Evolutionary conservation across 2,797 vertebrate species (phyloP), one percentile per base, ranked within the genome.

Genomic region (Lophotriccus pileatus): DNA sequence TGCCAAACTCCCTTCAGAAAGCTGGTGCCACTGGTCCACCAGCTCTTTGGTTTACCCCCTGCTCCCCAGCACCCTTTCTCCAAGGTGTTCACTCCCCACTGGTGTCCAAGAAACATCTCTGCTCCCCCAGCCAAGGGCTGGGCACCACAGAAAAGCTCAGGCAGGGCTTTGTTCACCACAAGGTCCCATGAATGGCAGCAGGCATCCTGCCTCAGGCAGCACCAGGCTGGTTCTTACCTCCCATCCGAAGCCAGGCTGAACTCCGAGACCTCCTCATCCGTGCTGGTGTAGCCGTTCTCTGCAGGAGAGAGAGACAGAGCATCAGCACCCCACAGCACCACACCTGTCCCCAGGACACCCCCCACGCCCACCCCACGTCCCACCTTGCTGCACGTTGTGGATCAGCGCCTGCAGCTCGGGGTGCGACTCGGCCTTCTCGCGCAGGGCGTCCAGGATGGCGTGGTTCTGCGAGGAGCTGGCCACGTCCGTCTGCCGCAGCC

Each of bases 201-300:
- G 64, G 41, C 18, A 28, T 25, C 27, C 41, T 13, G 20, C 12
- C 34, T 5, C 24, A 59, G 64, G 32, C 60, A 55, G 59, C 2
- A 8, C 37, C n/a, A 19, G 32, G 37, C n/a, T 87, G 74, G 47
- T 21, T 7, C 98, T 98, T 92, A 99, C 99, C 99, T 99, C 93
- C 98, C 98, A 69, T 99, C 99, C 4, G 99, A 99, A 17, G 98
- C 98, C 96, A 99, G 98, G 97, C 99, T 99, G 97, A 99, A 98
- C 95, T 99, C 99, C 0, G 99, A 99, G 8, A 98, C 98, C 86
- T 99, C 99, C 82, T 99, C 99, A 0, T 99, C 99, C 0, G 99
- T 99, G 97, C 99, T 99, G 83, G 98, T 97, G 7, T 99, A 99
- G 80, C 99, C 99, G 0, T 99, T 99, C 96, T 99, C 99, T 99